Conservation (phyloP, 2,888 invertebrate genomes). For the Conistra vaccinii region DNA sequence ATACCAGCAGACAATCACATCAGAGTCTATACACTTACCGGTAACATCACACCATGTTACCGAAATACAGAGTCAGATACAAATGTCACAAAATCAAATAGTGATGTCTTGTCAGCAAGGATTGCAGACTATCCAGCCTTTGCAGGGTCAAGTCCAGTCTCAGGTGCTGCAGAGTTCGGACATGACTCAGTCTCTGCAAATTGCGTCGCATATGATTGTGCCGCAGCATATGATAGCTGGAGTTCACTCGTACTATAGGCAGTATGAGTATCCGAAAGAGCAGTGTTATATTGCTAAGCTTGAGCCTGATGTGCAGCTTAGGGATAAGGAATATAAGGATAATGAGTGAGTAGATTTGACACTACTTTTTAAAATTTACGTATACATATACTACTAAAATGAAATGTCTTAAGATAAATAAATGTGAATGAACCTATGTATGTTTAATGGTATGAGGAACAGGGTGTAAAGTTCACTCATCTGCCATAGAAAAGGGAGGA, state of each 20-base stretch:
- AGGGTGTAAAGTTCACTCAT: too few relatives aligned
- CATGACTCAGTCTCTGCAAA: constrained; percentile 79
- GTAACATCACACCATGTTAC: constrained; percentile 73
- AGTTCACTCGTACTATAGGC: constrained; percentile 80
- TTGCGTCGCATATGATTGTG: constrained; percentile 82
- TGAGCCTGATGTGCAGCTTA: constrained; percentile 72
- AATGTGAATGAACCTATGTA: background rate
- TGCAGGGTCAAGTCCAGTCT: constrained; percentile 65
- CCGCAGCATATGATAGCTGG: constrained; percentile 83
- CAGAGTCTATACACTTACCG: constrained; percentile 80
- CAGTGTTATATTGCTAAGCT: constrained; percentile 78
- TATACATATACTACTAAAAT: too few relatives aligned
- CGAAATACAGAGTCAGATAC: constrained; percentile 75
- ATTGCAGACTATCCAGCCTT: constrained; percentile 71
- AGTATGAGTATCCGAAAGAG: constrained; percentile 82
- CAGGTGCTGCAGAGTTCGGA: constrained; percentile 77
- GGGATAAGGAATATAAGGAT: constrained; percentile 74
- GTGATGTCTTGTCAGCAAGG: constrained; percentile 85
- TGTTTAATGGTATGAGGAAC: too few relatives aligned
- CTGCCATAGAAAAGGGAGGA: too few relatives aligned
- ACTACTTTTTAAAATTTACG: too few relatives aligned
- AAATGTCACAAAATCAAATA: constrained; percentile 81
- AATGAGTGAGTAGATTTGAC: constrained; percentile 78
- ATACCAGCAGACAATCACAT: constrained; percentile 81
- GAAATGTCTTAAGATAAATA: background rate